Evolutionary conservation across 2,888 invertebrate species (phyloP).

Genomic region (Sussaba pulchella): DNA sequence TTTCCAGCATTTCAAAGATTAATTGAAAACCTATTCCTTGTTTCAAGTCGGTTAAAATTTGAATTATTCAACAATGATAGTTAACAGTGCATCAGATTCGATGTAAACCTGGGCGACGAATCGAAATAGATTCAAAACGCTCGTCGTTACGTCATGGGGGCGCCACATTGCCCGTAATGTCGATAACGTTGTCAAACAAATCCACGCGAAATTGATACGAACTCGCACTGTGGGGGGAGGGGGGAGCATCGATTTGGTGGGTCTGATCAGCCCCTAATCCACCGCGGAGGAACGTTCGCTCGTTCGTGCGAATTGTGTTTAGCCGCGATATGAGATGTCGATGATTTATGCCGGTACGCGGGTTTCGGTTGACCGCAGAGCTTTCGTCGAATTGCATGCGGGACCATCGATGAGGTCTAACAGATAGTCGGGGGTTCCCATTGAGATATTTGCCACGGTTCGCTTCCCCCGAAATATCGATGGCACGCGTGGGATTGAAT

Average conservation of each 20-base stretch:
- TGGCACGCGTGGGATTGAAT: no score
- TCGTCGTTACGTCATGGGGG: constrained; percentile 36
- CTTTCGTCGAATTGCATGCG: not conserved
- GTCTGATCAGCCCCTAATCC: constrained; percentile 27
- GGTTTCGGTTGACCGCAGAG: constrained; percentile 39
- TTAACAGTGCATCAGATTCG: no score
- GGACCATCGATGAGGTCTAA: not conserved
- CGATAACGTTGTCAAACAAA: constrained; percentile 35
- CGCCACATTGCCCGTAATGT: no score
- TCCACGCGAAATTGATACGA: constrained; percentile 39
- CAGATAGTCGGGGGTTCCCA: not conserved
- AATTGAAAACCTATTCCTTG: no score
- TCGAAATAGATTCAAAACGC: constrained; percentile 7
- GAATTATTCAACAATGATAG: no score
- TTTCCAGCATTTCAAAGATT: no score
- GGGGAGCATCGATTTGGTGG: not conserved
- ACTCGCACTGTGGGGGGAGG: not conserved
- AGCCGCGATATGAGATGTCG: constrained; percentile 25
- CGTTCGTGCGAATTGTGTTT: not conserved
- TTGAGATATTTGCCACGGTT: no score
- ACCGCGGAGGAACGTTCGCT: constrained; percentile 10
- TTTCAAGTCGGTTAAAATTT: no score
- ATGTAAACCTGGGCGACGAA: constrained; percentile 5
- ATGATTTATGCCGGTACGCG: constrained; percentile 50
- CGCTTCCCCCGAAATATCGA: no score